Evolutionary conservation across 2,888 invertebrate genomes (phyloP).

Genomic region (Cryptosula pallasiana): DNA sequence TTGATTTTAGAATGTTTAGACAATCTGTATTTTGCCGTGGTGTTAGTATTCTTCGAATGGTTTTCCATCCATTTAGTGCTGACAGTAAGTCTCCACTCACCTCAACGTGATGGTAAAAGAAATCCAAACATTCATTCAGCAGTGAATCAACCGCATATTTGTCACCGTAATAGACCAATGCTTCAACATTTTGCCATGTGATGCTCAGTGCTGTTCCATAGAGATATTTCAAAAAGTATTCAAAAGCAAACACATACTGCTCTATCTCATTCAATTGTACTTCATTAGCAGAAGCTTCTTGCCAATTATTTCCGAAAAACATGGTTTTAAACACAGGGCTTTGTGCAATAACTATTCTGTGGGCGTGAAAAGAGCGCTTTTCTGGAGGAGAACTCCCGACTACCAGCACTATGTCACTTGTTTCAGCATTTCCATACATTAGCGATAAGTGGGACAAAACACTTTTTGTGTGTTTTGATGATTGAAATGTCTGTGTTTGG

Average conservation of each 20-base stretch:
- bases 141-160: conserved; percentile 8
- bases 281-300: conserved; percentile 17
- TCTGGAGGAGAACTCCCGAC: neutral
- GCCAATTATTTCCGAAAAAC: conserved; percentile 3
- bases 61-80: conserved; percentile 15
- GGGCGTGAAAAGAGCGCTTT: neutral
- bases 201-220: neutral
- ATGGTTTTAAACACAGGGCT: conserved; percentile 10
- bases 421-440: neutral
- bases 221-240: conserved; percentile 20
- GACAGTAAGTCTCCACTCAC: conserved; percentile 2
- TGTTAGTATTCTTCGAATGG: neutral
- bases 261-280: neutral
- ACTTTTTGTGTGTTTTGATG: neutral
- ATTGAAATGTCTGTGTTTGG: too few species aligned
- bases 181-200: neutral
- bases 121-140: conserved; percentile 7
- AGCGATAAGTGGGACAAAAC: neutral
- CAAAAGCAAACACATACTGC: neutral
- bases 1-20: neutral
- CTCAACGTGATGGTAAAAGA: neutral
- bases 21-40: neutral
- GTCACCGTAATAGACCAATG: conserved; percentile 4
- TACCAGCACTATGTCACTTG: neutral
- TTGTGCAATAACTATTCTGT: conserved; percentile 15